phyloP scores from a whole-genome alignment of 2,888 invertebrate species.

The Eupithecia vulgata region DNA sequence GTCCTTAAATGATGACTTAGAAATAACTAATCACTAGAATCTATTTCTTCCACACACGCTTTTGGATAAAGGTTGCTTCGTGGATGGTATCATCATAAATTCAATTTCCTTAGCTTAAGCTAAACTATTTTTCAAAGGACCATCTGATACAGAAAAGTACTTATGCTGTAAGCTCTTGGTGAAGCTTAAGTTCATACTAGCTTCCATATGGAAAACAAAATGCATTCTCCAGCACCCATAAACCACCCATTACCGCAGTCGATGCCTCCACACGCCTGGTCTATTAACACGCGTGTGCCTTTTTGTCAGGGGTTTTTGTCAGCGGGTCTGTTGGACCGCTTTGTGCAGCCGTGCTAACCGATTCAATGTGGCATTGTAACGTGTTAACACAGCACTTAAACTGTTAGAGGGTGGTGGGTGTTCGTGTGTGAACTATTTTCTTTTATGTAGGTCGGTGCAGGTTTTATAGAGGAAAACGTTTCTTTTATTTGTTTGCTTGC shows the following conservation, averaged over 20 bases:
- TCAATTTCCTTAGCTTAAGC: background rate
- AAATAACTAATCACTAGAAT: background rate
- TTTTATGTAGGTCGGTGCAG: conserved; percentile 11
- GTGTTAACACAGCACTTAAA: conserved; percentile 75
- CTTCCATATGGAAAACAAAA: conserved; percentile 24
- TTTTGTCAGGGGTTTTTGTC: conserved; percentile 32
- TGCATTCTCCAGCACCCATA: conserved; percentile 28
- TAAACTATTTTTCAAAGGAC: background rate
- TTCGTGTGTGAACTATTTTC: conserved; percentile 39
- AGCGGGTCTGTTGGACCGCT: conserved; percentile 34
- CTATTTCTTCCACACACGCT: background rate
- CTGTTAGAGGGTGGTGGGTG: conserved; percentile 73
- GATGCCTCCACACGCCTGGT: conserved; percentile 59
- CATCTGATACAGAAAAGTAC: background rate
- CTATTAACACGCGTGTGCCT: conserved; percentile 69
- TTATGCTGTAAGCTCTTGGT: background rate
- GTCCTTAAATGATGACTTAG: background rate
- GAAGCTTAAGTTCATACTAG: background rate
- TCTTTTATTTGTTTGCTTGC: background rate
- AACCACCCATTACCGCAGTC: conserved; percentile 50
- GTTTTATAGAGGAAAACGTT: background rate
- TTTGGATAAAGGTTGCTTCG: background rate
- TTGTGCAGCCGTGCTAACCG: conserved; percentile 69
- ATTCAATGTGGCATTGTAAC: conserved; percentile 58
- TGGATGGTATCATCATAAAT: background rate